Base-by-base conservation (phyloP, 2,113 vertebrate genomes). In the Grammomys dolichurus region DNA sequence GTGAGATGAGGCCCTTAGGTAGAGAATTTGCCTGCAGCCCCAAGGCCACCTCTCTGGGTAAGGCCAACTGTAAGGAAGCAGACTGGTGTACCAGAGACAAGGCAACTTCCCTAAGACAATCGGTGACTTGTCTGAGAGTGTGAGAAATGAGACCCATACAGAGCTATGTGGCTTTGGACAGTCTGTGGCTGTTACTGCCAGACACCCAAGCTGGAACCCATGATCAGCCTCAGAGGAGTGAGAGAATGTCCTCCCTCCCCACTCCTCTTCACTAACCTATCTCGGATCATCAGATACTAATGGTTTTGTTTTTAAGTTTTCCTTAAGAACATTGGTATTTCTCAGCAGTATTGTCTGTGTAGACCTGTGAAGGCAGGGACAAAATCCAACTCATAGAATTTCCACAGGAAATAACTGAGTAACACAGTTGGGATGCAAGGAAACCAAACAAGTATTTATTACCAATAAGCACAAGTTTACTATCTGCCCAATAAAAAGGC, bases 281-380 rank as follows among this genome's bases (percentile, higher is more conserved):
- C 58, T 67, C 65, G 6, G 2, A 77, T 80, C 48, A 76, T 46
- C 13, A 36, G 24, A 73, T 93, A 12, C 11, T 69, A 69, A 65
- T 65, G 63, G 9, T 65, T 65, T 65, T 65, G 22, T 28, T 43
- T 85, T 75, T 24, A 13, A 46, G 24, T 85, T 88, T 80, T 40
- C 33, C 81, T 92, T 82, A 85, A 96, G 92, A 72, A 40, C n/a
- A 70, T 65, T 69, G 88, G 5, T 69, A 63, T 70, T 84, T 87
- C 75, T 40, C 26, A 56, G 24, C 36, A 36, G 31, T 48, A 13
- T 54, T 33, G 0, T 95, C 51, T 95, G 75, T 94, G 10, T 48
- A 91, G n/a, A 70, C 26, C 56, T 2, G 0, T 14, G 48, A 84
- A 33, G 70, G 11, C 12, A 58, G 46, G 31, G 28, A 22, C 17